Percentiles rank a stretch among this genome's conserved stretches.
phyloP scores from a whole-genome alignment of 2,113 vertebrate genomes.

The Oryzias javanicus region DNA sequence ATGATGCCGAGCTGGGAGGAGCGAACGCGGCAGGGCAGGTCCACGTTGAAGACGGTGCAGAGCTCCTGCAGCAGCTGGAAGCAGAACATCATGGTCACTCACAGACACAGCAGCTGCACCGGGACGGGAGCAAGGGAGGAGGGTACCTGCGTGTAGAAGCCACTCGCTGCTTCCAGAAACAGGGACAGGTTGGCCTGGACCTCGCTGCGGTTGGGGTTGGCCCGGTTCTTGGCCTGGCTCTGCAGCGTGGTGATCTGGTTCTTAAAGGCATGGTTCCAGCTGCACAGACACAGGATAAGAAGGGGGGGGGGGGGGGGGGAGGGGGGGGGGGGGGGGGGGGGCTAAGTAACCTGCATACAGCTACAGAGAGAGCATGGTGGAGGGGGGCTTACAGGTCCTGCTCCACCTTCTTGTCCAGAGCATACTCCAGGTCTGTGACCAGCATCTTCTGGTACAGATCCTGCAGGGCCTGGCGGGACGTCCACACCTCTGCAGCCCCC shows the following conservation, averaged over 20 bases:
- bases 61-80: slow-evolving; percentile 92
- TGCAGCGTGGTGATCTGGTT: slow-evolving; percentile 99
- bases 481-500: slow-evolving; percentile 97
- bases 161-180: slow-evolving; percentile 97
- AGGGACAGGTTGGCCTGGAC: slow-evolving; percentile 97
- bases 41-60: slow-evolving; percentile 98
- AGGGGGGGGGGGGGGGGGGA: no score
- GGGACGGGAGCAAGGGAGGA: neutral
- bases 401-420: slow-evolving; percentile 99
- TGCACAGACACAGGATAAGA: slow-evolving; percentile 56
- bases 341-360: no score
- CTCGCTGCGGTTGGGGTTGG: slow-evolving; percentile 97
- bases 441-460: slow-evolving; percentile 99
- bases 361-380: neutral
- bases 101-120: neutral
- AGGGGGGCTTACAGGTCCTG: slow-evolving; percentile 91
- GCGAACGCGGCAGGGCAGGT: slow-evolving; percentile 95
- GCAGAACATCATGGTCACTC: neutral
- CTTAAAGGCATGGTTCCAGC: slow-evolving; percentile 99
- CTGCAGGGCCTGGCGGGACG: slow-evolving; percentile 95
- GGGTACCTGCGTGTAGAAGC: slow-evolving; percentile 96
- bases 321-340: neutral
- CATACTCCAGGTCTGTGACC: slow-evolving; percentile 97
- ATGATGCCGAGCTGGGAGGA: slow-evolving; percentile 98
- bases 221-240: slow-evolving; percentile 98